Evolutionary conservation across 2,888 invertebrate genomes (phyloP), one percentile per base, ranked within the genome.

Genomic region (Polydrusus pterygomalis): DNA sequence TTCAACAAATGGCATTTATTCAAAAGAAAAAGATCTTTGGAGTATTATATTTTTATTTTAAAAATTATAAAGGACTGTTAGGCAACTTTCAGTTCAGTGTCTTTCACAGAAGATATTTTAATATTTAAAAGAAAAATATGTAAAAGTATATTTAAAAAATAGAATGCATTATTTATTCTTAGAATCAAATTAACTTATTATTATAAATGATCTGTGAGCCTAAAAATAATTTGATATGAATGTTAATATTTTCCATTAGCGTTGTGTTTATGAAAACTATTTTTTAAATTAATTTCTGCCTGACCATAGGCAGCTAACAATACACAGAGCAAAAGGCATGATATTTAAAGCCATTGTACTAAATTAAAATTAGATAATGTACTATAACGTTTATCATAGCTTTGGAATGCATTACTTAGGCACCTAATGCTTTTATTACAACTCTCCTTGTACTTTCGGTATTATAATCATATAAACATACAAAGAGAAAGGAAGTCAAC

Each of bases 301-400:
- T n/a, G 25, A 54, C 54, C 54, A 54, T 54, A 54, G 25, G 30
- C 54, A 54, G 30, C 54, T 54, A 54, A 10, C 17, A 54, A 30
- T 54, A 30, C 54, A 18, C 17, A 0, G 6, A 6, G 3, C 6
- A 1, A 13, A 13, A 6, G 2, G 43, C n/a, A 43, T n/a, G 13
- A 43, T 3, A 43, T 43, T 1, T 43, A n/a, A 43, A 1, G 6
- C 43, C 10, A 43, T 43, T 43, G 43, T 43, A 43, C 43, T 43
- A 43, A 13, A 43, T n/a, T 5, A 3, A 11, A n/a, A 43, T n/a
- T 11, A 43, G n/a, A 13, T 43, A 6, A 43, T 43, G 43, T 43
- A 43, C 43, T 43, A 43, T 43, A n/a, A n/a, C n/a, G n/a, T n/a
- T n/a, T n/a, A n/a, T n/a, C n/a, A n/a, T n/a, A n/a, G n/a, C n/a